Base-by-base conservation (phyloP, 2,113 vertebrate species). In the Festucalex cinctus region DNA sequence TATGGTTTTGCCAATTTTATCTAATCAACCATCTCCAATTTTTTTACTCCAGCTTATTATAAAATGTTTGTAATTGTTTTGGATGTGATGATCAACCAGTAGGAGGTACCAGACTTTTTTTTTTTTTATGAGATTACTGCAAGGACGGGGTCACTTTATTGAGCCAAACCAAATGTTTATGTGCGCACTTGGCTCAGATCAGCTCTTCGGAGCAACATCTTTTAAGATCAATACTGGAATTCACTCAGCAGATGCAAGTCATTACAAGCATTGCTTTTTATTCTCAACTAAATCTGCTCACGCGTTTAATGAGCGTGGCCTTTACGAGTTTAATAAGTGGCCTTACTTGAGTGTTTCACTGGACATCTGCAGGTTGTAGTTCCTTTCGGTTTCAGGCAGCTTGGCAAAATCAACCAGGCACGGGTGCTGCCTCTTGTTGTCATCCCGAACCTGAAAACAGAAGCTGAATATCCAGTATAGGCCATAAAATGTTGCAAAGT, bases 321-420 rank as follows among this genome's bases (percentile, higher is more conserved):
- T 64, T 75, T 70, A 84, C 65, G 67, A 36, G 44, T 71, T 71
- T 65, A 71, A 32, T 43, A 9, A 64, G 62, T 2, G 0, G 48
- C 39, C 94, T 93, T 83, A 99, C 97, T 98, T 99, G 17, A 99
- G 90, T n/a, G 97, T 99, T 93, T 99, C 97, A 13, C 95, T 94
- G 73, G 97, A 99, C 97, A 99, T 99, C 84, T 99, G 97, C 46
- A 98, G 80, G 85, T 99, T 99, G 81, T 99, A 99, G 89, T 97
- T 98, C 87, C 95, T 96, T 90, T 99, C 97, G 10, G 96, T 98
- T 91, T 98, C 97, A 66, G 97, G 97, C 74, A 99, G 86, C 83
- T 98, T 99, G 71, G 91, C 83, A 77, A 99, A 99, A 87, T 98
- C 95, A 75, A 98, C 96, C 24, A 99, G 94, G 85, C 97, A 99